These are phyloP conservation scores for Drosophila virilis DNA, from an alignment of 1,140 invertebrate genomes.

Conservation along the genomic window DNA sequence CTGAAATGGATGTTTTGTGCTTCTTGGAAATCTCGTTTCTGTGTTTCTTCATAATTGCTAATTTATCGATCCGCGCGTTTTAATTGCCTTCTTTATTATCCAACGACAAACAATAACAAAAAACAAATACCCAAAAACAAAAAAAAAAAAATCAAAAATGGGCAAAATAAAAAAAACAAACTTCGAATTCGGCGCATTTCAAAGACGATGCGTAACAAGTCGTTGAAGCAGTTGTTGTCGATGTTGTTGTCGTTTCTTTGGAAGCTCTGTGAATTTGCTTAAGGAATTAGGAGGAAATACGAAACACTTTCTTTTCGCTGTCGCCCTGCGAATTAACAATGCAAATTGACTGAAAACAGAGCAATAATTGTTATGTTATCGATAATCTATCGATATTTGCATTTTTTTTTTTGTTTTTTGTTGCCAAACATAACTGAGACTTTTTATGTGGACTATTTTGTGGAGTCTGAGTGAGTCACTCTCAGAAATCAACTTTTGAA, in stretches of 20 bases:
- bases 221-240: constrained; percentile 1
- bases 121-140: constrained; percentile 18
- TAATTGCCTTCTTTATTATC: constrained; percentile 67
- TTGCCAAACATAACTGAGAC: constrained; percentile 8
- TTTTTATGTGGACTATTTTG: constrained; percentile 38
- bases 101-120: constrained; percentile 23
- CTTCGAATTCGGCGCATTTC: constrained; percentile 43
- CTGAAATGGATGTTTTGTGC: constrained; percentile 17
- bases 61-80: constrained; percentile 65
- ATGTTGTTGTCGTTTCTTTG: constrained; percentile 46
- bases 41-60: constrained; percentile 72
- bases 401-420: no score
- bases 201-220: constrained; percentile 53
- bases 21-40: constrained; percentile 63
- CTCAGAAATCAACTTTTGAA: no score
- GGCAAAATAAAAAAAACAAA: background rate
- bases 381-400: constrained; percentile 52
- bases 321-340: constrained; percentile 49
- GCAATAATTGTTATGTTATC: constrained; percentile 59
- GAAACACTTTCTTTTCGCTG: constrained; percentile 74
- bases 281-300: constrained; percentile 46
- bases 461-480: background rate
- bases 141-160: constrained; percentile 8
- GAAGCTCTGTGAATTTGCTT: constrained; percentile 67
- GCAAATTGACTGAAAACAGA: constrained; percentile 60